Conservation (phyloP, 2,113 vertebrate genomes). For the Ageneiosus marmoratus region DNA sequence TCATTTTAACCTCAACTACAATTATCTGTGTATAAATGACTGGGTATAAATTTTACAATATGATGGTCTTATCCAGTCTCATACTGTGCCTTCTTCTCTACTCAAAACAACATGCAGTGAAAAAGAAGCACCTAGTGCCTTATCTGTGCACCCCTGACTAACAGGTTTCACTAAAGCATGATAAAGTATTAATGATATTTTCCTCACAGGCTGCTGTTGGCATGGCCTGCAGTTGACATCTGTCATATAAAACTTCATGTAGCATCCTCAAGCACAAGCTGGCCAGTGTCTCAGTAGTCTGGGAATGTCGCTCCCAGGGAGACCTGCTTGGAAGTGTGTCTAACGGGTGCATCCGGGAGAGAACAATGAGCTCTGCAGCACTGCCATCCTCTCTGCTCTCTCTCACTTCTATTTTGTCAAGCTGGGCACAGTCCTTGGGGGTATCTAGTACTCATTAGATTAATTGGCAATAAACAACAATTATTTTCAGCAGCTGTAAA, state of each 20-base stretch:
- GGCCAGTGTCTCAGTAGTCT: conserved; percentile 31
- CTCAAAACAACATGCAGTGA: conserved; percentile 55
- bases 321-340: conserved; percentile 32
- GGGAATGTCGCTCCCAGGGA: conserved; percentile 35
- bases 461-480: conserved; percentile 78
- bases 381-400: conserved; percentile 45
- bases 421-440: conserved; percentile 65
- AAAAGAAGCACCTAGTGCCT: conserved; percentile 59
- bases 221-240: conserved; percentile 61
- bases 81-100: conserved; percentile 21
- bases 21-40: conserved; percentile 11
- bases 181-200: conserved; percentile 66
- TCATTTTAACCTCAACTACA: not conserved
- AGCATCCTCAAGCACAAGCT: conserved; percentile 33
- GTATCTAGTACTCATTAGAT: conserved; percentile 76
- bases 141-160: conserved; percentile 67
- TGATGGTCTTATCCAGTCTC: conserved; percentile 38
- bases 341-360: conserved; percentile 10
- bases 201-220: conserved; percentile 61
- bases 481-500: conserved; percentile 73
- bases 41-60: conserved; percentile 16
- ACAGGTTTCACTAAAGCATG: conserved; percentile 63
- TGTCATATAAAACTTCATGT: conserved; percentile 55
- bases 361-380: conserved; percentile 51
- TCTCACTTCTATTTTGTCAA: conserved; percentile 60